phyloP scores from a whole-genome alignment of 1,140 invertebrate species.

The Ceratoteleas bidentatus region DNA sequence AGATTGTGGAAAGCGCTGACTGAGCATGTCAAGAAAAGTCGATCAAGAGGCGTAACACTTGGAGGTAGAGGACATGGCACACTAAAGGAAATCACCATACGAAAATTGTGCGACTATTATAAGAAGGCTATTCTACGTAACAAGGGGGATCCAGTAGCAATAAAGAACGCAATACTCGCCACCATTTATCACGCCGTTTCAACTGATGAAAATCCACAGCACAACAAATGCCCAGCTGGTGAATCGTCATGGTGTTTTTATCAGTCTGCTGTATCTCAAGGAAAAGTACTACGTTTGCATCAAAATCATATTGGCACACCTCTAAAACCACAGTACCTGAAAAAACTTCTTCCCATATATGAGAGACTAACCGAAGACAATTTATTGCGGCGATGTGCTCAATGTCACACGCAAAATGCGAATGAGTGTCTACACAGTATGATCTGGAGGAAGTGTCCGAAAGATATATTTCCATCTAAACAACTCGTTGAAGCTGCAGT shows the following conservation, averaged over 20 bases:
- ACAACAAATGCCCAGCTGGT: slow-evolving; percentile 1
- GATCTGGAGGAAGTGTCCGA: slow-evolving; percentile 38
- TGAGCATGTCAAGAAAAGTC: slow-evolving; percentile 11
- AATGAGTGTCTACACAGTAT: slow-evolving; percentile 31
- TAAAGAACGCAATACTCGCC: slow-evolving; percentile 3
- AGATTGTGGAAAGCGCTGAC: slow-evolving; percentile 11
- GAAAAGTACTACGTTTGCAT: slow-evolving; percentile 9
- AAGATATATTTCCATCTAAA: slow-evolving; percentile 33
- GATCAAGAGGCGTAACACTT: slow-evolving; percentile 7
- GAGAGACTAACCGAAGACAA: slow-evolving; percentile 8
- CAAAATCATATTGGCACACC: not conserved
- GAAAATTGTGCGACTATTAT: slow-evolving; percentile 19
- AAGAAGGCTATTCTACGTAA: slow-evolving; percentile 16
- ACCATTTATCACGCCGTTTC: slow-evolving; percentile 2
- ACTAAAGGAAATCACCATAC: slow-evolving; percentile 11
- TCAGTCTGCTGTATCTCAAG: slow-evolving; percentile 1
- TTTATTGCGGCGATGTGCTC: slow-evolving; percentile 6
- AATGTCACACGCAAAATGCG: slow-evolving; percentile 34
- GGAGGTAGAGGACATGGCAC: slow-evolving; percentile 14
- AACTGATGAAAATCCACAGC: slow-evolving; percentile 4
- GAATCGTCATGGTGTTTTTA: slow-evolving; percentile 13
- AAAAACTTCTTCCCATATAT: slow-evolving; percentile 6
- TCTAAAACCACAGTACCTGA: slow-evolving; percentile 4
- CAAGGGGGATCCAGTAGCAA: slow-evolving; percentile 10
- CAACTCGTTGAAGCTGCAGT: slow-evolving; percentile 26